These are phyloP conservation scores for Saiga tatarica DNA, from an alignment of 2,113 vertebrate species.

Conservation along the genomic window DNA sequence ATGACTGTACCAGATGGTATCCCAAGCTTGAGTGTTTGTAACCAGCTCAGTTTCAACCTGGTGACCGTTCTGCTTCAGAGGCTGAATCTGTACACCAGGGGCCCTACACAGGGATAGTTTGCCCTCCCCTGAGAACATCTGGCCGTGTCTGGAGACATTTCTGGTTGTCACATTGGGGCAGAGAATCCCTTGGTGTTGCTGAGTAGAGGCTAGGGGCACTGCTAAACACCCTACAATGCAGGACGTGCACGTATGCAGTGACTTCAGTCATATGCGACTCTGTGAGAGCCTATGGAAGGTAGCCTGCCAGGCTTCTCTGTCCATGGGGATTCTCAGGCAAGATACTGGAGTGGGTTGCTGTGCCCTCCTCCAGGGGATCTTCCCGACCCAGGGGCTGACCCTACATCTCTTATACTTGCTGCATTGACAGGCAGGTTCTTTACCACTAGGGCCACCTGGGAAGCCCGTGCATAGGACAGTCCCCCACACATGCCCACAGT, in stretches of 20 bases:
- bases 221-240: neutral
- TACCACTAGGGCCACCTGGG: neutral
- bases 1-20: neutral
- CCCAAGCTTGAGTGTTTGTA: neutral
- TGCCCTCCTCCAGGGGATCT: neutral
- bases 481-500: neutral
- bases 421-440: neutral
- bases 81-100: neutral
- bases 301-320: neutral
- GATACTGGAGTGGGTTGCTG: neutral
- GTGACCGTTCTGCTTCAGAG: neutral
- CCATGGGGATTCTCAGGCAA: neutral
- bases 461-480: neutral
- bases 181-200: neutral
- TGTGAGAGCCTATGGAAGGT: neutral
- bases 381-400: neutral
- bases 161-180: neutral
- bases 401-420: neutral
- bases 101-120: neutral
- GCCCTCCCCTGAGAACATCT: neutral
- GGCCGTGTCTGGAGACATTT: neutral
- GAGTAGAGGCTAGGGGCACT: neutral
- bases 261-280: neutral
- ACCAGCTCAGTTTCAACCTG: neutral
- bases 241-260: fast-evolving